Conservation (phyloP, 2,113 vertebrate species). For the Hippopotamus amphibius region DNA sequence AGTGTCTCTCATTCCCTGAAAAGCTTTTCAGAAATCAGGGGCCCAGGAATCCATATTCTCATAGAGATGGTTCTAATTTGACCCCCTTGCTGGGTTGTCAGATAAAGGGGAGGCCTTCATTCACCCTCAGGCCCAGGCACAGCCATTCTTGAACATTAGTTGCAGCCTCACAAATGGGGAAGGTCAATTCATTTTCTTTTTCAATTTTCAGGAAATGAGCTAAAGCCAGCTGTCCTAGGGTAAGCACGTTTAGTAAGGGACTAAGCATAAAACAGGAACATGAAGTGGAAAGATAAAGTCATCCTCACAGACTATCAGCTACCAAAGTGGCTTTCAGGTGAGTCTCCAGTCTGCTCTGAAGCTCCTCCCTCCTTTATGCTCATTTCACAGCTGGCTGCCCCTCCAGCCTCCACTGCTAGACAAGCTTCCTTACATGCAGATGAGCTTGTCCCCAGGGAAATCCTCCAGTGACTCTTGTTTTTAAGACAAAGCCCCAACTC, state of each 20-base stretch:
- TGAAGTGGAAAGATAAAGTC: neutral
- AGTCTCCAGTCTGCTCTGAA: neutral
- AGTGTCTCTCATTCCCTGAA: neutral
- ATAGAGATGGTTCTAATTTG: neutral
- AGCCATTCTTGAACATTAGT: neutral
- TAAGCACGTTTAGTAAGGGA: neutral
- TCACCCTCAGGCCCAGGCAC: neutral
- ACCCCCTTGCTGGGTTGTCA: neutral
- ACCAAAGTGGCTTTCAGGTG: neutral
- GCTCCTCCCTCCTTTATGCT: too few species aligned
- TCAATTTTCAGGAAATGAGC: neutral
- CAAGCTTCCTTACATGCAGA: neutral
- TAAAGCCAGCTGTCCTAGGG: neutral
- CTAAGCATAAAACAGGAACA: neutral
- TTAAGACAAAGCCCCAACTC: neutral
- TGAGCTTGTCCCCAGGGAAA: neutral
- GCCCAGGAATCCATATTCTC: neutral
- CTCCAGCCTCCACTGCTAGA: neutral
- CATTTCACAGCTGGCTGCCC: neutral
- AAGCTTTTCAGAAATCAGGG: neutral
- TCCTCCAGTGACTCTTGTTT: neutral
- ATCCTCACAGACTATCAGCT: neutral
- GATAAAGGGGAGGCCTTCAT: neutral
- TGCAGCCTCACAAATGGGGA: neutral
- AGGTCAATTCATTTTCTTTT: neutral